These are phyloP conservation scores for Pachymerium ferrugineum DNA, from an alignment of 2,888 invertebrate species.

Conservation along the genomic window DNA sequence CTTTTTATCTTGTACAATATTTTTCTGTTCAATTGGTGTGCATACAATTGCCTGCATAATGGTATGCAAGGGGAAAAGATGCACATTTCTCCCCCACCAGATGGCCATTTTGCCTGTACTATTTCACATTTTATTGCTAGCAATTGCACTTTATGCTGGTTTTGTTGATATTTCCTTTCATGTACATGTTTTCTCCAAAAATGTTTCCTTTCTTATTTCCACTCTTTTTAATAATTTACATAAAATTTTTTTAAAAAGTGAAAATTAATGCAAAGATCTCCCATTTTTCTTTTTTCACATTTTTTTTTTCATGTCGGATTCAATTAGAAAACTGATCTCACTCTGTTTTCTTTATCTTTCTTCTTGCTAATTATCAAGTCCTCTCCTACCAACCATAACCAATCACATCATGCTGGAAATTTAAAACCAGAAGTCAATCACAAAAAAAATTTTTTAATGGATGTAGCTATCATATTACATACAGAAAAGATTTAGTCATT, in stretches of 20 bases:
- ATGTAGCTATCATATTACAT: no score
- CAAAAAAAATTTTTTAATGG: no score
- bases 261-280: not conserved
- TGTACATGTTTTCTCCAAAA: no score
- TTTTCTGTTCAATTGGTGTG: no score
- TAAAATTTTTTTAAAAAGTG: no score
- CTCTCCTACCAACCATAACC: not conserved
- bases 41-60: not conserved
- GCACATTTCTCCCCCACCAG: not conserved
- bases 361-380: not conserved
- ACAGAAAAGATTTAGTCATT: no score
- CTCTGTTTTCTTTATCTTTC: not conserved
- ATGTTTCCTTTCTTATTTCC: no score
- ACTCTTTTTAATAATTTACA: no score
- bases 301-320: not conserved
- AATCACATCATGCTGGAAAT: no score
- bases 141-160: not conserved
- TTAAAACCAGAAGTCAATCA: no score
- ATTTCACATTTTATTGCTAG: not conserved
- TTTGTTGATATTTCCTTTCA: conserved; percentile 9
- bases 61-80: not conserved
- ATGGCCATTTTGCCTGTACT: conserved; percentile 7
- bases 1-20: no score
- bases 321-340: not conserved
- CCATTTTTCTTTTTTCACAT: not conserved